Evolutionary conservation across 2,888 invertebrate genomes (phyloP).

Genomic region (Chorisops tibialis): DNA sequence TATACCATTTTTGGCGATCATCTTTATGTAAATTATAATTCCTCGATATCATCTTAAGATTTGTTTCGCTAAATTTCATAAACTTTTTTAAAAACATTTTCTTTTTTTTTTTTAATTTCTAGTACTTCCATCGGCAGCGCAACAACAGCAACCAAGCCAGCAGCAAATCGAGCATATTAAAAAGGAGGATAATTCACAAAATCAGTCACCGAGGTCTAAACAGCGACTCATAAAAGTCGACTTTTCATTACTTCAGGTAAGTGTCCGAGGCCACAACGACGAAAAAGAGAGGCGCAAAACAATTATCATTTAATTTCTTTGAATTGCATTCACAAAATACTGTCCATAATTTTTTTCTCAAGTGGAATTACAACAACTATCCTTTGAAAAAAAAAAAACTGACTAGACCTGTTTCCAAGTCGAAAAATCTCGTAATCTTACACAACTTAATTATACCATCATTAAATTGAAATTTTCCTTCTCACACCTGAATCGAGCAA

Average conservation of each 20-base stretch:
- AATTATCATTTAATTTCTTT: neutral
- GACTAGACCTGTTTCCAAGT: too few relatives aligned
- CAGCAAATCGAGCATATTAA: conserved; percentile 40
- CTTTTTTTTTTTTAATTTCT: conserved; percentile 37
- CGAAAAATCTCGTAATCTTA: neutral
- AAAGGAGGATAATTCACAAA: conserved; percentile 46
- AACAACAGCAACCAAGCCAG: conserved; percentile 7
- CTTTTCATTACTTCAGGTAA: conserved; percentile 68
- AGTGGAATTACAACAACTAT: too few relatives aligned
- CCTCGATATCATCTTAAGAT: too few relatives aligned
- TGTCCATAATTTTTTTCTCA: neutral
- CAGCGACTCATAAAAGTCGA: conserved; percentile 80
- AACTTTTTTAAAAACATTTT: too few relatives aligned
- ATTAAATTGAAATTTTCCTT: conserved; percentile 7
- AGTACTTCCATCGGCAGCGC: conserved; percentile 48
- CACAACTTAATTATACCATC: conserved; percentile 10
- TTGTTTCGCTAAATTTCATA: too few relatives aligned
- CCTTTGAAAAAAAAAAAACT: too few relatives aligned
- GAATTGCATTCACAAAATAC: neutral
- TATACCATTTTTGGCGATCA: too few relatives aligned
- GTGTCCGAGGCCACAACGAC: too few relatives aligned
- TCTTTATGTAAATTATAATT: too few relatives aligned
- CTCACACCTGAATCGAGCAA: too few relatives aligned
- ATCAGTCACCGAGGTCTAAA: conserved; percentile 49
- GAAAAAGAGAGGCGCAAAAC: too few relatives aligned